These are phyloP conservation scores for Minunthozetes semirufus DNA, from an alignment of 2,888 invertebrate species.

Conservation along the genomic window DNA sequence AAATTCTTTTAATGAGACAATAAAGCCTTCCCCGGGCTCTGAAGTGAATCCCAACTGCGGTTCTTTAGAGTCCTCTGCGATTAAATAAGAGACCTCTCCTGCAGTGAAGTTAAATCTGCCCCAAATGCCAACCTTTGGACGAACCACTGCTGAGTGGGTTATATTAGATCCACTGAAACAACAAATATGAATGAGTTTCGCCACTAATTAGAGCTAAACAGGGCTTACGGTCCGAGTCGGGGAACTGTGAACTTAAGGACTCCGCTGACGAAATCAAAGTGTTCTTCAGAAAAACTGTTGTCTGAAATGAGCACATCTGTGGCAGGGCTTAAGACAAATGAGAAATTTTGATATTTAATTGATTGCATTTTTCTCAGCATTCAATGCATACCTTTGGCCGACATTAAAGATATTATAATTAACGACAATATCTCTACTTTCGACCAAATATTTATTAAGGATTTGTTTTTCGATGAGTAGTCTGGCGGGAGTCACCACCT, in stretches of 20 bases:
- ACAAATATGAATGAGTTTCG: not conserved
- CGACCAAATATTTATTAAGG: conserved; percentile 89
- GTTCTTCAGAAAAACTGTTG: conserved; percentile 81
- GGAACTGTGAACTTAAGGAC: conserved; percentile 71
- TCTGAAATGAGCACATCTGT: conserved; percentile 81
- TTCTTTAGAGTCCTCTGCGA: conserved; percentile 71
- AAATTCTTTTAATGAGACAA: conserved; percentile 83
- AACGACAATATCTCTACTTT: conserved; percentile 89
- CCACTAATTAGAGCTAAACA: conserved; percentile 27
- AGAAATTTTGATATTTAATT: not conserved
- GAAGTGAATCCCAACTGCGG: conserved; percentile 64
- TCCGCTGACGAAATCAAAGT: conserved; percentile 82
- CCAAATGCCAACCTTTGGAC: conserved; percentile 65
- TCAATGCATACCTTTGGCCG: conserved; percentile 41
- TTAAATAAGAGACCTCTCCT: conserved; percentile 81
- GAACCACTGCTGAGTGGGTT: conserved; percentile 82
- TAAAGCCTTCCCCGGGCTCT: conserved; percentile 91
- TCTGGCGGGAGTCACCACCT: conserved; percentile 35
- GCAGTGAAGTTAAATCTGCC: conserved; percentile 97
- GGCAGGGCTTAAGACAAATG: conserved; percentile 59
- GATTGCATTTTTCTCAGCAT: not conserved
- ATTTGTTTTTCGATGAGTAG: conserved; percentile 55
- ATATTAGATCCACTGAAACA: conserved; percentile 68
- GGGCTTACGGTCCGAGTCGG: conserved; percentile 69
- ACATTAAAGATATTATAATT: conserved; percentile 54